Percentiles rank a stretch among this genome's conserved stretches.
Evolutionary conservation across 2,888 invertebrate species (phyloP).

Genomic region (Philopedon plagiatum): DNA sequence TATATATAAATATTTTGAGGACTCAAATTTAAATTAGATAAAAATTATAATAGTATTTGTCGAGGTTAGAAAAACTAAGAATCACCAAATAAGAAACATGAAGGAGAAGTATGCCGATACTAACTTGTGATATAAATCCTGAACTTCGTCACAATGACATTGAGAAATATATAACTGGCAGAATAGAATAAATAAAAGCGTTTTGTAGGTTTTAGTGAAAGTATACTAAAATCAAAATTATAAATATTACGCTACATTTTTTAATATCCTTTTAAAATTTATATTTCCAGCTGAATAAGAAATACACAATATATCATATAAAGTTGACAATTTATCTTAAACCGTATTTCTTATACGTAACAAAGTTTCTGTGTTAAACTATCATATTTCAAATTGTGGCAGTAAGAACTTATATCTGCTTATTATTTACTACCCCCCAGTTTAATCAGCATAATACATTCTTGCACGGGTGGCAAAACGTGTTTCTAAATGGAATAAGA

Average conservation of each 20-base stretch:
- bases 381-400: constrained; percentile 38
- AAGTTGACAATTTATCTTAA: constrained; percentile 1
- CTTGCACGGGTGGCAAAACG: constrained; percentile 57
- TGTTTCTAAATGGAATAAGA: constrained; percentile 63
- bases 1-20: constrained; percentile 2
- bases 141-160: too few relatives aligned
- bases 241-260: too few relatives aligned
- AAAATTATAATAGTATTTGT: too few relatives aligned
- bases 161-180: neutral
- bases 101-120: too few relatives aligned
- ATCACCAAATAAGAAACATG: too few relatives aligned
- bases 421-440: constrained; percentile 58
- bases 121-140: too few relatives aligned
- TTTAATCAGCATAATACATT: constrained; percentile 65
- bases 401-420: constrained; percentile 37
- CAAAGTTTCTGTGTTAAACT: neutral
- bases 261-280: too few relatives aligned
- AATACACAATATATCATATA: neutral
- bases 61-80: too few relatives aligned
- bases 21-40: too few relatives aligned
- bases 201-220: too few relatives aligned
- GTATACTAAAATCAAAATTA: too few relatives aligned
- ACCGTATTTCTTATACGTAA: neutral
- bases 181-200: neutral
- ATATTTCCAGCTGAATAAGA: neutral